phyloP scores from a whole-genome alignment of 1,140 invertebrate genomes.

The Calephelis nemesis region DNA sequence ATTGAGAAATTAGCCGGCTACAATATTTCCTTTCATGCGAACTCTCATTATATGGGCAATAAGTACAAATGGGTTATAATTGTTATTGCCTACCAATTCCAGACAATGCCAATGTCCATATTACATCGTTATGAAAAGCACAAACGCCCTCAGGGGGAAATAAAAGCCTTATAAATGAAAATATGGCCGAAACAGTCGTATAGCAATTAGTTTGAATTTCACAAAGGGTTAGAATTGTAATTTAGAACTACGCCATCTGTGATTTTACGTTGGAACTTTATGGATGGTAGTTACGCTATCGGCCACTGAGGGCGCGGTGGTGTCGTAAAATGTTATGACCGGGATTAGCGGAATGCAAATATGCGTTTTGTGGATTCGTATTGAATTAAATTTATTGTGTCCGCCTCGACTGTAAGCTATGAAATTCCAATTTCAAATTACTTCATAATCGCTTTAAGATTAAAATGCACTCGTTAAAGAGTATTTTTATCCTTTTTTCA shows the following conservation, averaged over 20 bases:
- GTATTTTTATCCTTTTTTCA: too few species aligned
- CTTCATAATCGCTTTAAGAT: too few species aligned
- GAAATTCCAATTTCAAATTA: conserved; percentile 21
- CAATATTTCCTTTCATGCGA: conserved; percentile 35
- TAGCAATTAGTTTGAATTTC: conserved; percentile 46
- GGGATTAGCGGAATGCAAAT: conserved; percentile 35
- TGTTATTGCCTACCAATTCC: conserved; percentile 49
- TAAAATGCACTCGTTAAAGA: too few species aligned
- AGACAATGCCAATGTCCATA: conserved; percentile 39
- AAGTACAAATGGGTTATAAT: conserved; percentile 45
- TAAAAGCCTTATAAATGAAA: conserved; percentile 52
- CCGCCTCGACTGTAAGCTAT: conserved; percentile 28
- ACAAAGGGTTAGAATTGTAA: conserved; percentile 38
- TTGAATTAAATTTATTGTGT: conserved; percentile 43
- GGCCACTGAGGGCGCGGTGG: conserved; percentile 32
- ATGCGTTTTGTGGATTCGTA: conserved; percentile 39
- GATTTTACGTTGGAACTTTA: conserved; percentile 37
- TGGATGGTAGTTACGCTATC: conserved; percentile 44
- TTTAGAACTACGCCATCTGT: conserved; percentile 56
- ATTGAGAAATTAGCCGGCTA: conserved; percentile 53
- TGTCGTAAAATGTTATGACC: conserved; percentile 51
- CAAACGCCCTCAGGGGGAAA: conserved; percentile 36
- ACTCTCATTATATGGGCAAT: conserved; percentile 51
- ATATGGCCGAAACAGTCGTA: conserved; percentile 42
- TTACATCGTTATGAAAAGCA: conserved; percentile 45